A percentile compares a stretch with the other conserved stretches of the same genome.
These are phyloP conservation scores for Melipona bicolor DNA, from an alignment of 2,888 invertebrate species.

Conservation along the genomic window DNA sequence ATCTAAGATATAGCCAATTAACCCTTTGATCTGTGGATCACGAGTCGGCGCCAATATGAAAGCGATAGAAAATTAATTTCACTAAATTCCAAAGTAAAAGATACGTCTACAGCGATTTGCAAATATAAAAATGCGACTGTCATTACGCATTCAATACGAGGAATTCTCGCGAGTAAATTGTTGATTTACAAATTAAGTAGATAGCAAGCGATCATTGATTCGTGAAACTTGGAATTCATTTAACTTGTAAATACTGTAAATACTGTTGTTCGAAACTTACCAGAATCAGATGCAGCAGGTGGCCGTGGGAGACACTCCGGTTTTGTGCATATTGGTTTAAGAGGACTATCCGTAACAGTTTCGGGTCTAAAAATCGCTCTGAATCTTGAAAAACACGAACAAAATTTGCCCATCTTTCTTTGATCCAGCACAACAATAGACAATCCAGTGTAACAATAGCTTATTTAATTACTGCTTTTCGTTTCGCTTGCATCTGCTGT, in stretches of 20 bases:
- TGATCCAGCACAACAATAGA: no score
- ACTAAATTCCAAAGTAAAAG: slow-evolving; percentile 12
- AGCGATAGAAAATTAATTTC: slow-evolving; percentile 9
- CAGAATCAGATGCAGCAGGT: slow-evolving; percentile 65
- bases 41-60: background rate
- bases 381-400: slow-evolving; percentile 70
- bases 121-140: background rate
- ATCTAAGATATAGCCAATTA: background rate
- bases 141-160: background rate
- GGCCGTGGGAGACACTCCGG: slow-evolving; percentile 81
- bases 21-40: background rate
- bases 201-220: background rate
- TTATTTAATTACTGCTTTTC: background rate
- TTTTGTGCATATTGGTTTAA: slow-evolving; percentile 74
- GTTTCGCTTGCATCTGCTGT: no score
- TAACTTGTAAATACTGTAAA: background rate
- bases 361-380: slow-evolving; percentile 77
- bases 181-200: background rate
- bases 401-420: slow-evolving; percentile 79
- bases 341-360: slow-evolving; percentile 55
- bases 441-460: background rate
- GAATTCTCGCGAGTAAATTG: background rate
- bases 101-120: slow-evolving; percentile 4
- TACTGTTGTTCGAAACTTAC: slow-evolving; percentile 64
- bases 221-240: background rate